Evolutionary conservation across 2,797 vertebrate species (phyloP), one percentile per base, ranked within the genome.

Genomic region (Saxicola maurus): DNA sequence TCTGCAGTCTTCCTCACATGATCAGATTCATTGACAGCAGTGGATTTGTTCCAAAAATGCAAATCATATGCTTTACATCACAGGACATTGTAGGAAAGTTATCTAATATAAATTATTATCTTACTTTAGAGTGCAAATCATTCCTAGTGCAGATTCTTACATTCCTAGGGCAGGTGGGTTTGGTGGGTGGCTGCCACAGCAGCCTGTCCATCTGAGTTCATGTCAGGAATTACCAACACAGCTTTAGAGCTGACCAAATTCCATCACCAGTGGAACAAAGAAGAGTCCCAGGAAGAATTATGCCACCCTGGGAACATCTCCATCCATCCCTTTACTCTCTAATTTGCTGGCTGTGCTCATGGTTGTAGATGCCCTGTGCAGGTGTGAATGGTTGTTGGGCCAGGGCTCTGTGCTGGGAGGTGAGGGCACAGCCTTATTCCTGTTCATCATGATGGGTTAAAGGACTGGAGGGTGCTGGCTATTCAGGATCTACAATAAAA

Each of bases 151-250:
- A 75, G 31, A 35, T 48, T 71, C 46, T 85, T 5, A 19, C 18
- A 24, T 27, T 72, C 4, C 31, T 42, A 25, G 19, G 17, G 25
- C 28, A 86, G 56, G 51, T 8, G 37, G 15, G 5, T 61, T 59
- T 76, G 37, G 12, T 33, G 20, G 2, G 1, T 43, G 55, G 14
- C 25, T 77, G 20, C 38, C 24, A 37, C 0, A 0, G 10, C 1
- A 7, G 0, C 14, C 11, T 16, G 12, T n/a, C 46, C 16, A 45
- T 31, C 30, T 56, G 17, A 53, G 13, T 13, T 61, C 10, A 10
- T 6, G 5, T 17, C 16, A 35, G 40, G 21, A 38, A 56, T 17
- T n/a, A 43, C 28, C 16, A 14, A 56, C 38, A 52, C 4, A 31
- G 2, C 10, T 66, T 33, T 45, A 61, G 14, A 86, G 10, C 1